phyloP scores from a whole-genome alignment of 1,140 invertebrate genomes.

The Mamestra configurata region DNA sequence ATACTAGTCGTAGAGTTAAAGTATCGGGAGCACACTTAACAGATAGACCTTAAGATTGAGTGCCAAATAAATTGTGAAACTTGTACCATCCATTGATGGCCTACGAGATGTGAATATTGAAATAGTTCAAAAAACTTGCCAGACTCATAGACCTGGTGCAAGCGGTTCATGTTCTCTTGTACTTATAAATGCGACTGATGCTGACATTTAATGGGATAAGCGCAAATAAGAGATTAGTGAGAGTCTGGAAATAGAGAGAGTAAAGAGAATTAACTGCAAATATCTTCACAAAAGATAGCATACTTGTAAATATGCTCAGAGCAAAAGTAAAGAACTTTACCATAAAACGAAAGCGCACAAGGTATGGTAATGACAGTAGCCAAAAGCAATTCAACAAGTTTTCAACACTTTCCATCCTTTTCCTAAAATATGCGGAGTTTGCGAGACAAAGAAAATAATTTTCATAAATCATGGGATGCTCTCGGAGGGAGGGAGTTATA shows the following conservation, averaged over 20 bases:
- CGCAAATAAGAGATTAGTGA: neutral
- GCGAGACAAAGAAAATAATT: slow-evolving; percentile 41
- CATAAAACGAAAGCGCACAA: neutral
- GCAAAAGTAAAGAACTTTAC: neutral
- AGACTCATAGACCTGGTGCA: neutral
- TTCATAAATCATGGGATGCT: slow-evolving; percentile 34
- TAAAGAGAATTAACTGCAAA: too few species aligned
- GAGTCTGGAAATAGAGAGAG: too few species aligned
- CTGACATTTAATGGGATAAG: neutral
- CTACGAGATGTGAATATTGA: slow-evolving; percentile 37
- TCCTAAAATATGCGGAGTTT: slow-evolving; percentile 8
- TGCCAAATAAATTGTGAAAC: slow-evolving; percentile 54
- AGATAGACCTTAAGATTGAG: slow-evolving; percentile 56
- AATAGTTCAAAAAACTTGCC: slow-evolving; percentile 36
- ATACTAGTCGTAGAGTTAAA: neutral
- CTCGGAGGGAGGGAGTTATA: slow-evolving; percentile 16
- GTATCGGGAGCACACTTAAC: neutral
- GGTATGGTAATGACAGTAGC: neutral
- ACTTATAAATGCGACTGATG: neutral
- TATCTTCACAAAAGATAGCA: too few species aligned
- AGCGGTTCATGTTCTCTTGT: neutral
- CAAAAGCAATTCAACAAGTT: slow-evolving; percentile 30
- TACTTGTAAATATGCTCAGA: too few species aligned
- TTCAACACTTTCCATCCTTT: slow-evolving; percentile 9
- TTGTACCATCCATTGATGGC: slow-evolving; percentile 28